phyloP scores from a whole-genome alignment of 92 coral and sea anemone species.

The Plumapathes pennacea region DNA sequence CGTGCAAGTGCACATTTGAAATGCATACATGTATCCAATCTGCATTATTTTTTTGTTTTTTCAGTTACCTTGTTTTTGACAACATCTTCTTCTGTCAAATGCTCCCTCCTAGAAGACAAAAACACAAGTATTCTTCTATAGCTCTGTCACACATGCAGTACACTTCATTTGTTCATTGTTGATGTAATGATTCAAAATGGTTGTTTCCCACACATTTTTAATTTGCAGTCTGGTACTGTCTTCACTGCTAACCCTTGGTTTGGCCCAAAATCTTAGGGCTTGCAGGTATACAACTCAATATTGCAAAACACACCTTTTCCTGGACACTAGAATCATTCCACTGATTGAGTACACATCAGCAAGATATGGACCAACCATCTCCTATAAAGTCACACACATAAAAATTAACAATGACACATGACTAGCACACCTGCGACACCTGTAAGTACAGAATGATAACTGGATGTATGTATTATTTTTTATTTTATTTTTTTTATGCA shows the following conservation, averaged over 20 bases:
- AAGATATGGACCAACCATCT: slow-evolving; percentile 88
- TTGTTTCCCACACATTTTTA: too few species aligned
- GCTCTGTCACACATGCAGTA: not conserved
- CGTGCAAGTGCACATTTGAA: too few species aligned
- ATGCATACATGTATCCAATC: too few species aligned
- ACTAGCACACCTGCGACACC: too few species aligned
- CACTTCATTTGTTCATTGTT: not conserved
- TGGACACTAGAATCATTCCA: slow-evolving; percentile 88
- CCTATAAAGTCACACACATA: slow-evolving; percentile 40
- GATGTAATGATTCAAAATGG: too few species aligned
- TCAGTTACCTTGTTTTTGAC: slow-evolving; percentile 94
- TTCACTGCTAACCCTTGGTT: too few species aligned
- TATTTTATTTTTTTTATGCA: too few species aligned
- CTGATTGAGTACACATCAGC: slow-evolving; percentile 87
- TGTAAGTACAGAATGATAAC: too few species aligned
- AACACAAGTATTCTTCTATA: not conserved
- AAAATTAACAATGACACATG: not conserved
- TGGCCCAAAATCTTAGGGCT: too few species aligned
- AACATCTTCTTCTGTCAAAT: slow-evolving; percentile 86
- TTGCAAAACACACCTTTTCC: slow-evolving; percentile 60
- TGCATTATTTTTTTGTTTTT: too few species aligned
- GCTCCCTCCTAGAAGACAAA: slow-evolving; percentile 72
- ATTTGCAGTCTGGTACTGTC: too few species aligned
- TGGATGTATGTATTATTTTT: too few species aligned
- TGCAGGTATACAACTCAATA: not conserved